Conservation (phyloP, 35 echinoderm and acorn worm genomes). For the Apostichopus japonicus region DNA sequence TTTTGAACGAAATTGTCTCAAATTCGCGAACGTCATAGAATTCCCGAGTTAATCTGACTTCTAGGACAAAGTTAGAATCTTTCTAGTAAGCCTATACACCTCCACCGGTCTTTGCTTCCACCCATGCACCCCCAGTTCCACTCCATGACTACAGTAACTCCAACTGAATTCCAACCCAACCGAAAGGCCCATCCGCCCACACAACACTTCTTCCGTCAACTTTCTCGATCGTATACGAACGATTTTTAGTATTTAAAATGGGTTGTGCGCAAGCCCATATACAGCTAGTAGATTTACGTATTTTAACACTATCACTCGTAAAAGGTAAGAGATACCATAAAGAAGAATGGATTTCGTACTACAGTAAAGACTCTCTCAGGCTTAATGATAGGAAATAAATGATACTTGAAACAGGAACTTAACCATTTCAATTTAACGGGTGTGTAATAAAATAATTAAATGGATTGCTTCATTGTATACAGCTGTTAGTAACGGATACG, state of each 20-base stretch:
- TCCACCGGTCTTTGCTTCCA: too few species aligned
- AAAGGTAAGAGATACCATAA: not conserved
- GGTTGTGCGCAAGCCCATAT: not conserved
- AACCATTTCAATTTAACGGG: not conserved
- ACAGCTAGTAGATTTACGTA: not conserved
- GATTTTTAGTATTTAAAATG: not conserved
- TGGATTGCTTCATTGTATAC: not conserved
- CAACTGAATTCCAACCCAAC: too few species aligned
- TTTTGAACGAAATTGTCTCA: too few species aligned
- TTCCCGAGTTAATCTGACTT: too few species aligned
- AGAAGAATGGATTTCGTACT: not conserved
- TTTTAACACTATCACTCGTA: not conserved
- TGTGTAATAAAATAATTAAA: not conserved
- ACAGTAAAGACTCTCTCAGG: not conserved
- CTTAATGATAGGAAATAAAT: not conserved
- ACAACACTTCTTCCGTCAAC: not conserved
- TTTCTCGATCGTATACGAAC: not conserved
- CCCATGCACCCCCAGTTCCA: too few species aligned
- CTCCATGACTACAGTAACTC: too few species aligned
- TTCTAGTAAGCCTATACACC: too few species aligned
- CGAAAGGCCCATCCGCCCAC: too few species aligned
- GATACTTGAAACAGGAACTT: not conserved
- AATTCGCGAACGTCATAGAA: too few species aligned
- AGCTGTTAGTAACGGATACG: not conserved
- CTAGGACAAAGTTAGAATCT: too few species aligned